Evolutionary conservation across 2,113 vertebrate genomes (phyloP), one percentile per base, ranked within the genome.

Genomic region (Mystacornis crossleyi): DNA sequence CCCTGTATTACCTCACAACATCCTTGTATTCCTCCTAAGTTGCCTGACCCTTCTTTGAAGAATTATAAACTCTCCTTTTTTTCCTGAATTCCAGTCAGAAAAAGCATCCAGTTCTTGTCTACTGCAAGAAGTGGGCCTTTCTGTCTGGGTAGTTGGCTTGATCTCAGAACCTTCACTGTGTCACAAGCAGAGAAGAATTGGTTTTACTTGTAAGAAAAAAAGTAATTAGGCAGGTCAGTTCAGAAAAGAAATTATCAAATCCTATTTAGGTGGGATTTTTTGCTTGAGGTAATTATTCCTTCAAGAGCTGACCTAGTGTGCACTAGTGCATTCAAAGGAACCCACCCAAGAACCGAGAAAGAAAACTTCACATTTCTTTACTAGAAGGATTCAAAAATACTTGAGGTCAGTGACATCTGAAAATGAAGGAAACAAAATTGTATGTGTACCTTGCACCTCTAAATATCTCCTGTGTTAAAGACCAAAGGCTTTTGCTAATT

Each of bases 331-430:
- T 51, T 67, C 1, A 4, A 84, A 74, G 7, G 9, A 88, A 64
- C 14, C 5, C 38, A 73, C 21, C 0, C 0, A 1, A 66, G 18
- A 92, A 58, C 10, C 0, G 0, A 75, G 40, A 65, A 50, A 70
- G 42, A 42, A 8, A 83, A 74, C 17, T 58, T 83, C 47, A 48
- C 31, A 24, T 58, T 86, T 55, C 34, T 67, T 78, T 61, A 48
- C 67, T 42, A 26, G 38, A 71, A 83, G 14, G 16, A 43, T 33
- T 66, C 23, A 70, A 61, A 60, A 81, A 14, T 11, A 62, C n/a
- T 36, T 38, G 25, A 75, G 25, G 15, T 54, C 54, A 77, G 16
- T 19, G 16, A 50, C 11, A 33, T 15, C 14, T 33, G 47, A 88
- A 94, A 75, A 82, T 42, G 34, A 65, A 90, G 6, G 6, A 40